phyloP scores from a whole-genome alignment of 2,888 invertebrate genomes.

The Ectemnius lituratus region DNA sequence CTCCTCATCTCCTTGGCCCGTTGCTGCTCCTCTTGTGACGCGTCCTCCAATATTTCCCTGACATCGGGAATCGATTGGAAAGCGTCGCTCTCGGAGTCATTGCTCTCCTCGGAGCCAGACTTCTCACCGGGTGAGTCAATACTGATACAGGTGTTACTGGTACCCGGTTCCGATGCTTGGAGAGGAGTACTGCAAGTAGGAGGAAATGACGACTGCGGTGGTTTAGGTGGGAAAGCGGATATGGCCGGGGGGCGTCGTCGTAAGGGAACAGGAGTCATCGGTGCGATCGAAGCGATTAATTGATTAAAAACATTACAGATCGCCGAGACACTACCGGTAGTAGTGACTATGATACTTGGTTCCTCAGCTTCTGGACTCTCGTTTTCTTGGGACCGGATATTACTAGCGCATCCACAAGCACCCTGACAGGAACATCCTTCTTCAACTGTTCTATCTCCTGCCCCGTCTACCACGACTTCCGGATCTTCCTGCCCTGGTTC shows the following conservation, averaged over 20 bases:
- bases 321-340: no score
- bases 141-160: neutral
- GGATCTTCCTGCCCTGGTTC: neutral
- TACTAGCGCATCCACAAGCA: conserved; percentile 69
- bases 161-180: neutral
- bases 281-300: neutral
- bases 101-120: neutral
- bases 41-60: neutral
- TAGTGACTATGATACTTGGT: no score
- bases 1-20: conserved; percentile 1
- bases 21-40: neutral
- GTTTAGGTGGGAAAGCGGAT: no score
- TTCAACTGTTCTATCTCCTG: neutral
- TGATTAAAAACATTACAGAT: no score
- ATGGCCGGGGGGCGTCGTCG: neutral
- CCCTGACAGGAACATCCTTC: conserved; percentile 67
- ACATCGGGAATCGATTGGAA: neutral
- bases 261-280: no score
- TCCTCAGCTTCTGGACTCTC: no score
- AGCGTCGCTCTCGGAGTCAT: neutral
- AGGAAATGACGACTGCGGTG: no score
- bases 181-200: no score
- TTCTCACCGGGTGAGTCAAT: no score
- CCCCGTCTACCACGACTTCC: neutral
- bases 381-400: no score